These are phyloP conservation scores for Pediacus dermestoides DNA, from an alignment of 2,888 invertebrate genomes.

Conservation along the genomic window DNA sequence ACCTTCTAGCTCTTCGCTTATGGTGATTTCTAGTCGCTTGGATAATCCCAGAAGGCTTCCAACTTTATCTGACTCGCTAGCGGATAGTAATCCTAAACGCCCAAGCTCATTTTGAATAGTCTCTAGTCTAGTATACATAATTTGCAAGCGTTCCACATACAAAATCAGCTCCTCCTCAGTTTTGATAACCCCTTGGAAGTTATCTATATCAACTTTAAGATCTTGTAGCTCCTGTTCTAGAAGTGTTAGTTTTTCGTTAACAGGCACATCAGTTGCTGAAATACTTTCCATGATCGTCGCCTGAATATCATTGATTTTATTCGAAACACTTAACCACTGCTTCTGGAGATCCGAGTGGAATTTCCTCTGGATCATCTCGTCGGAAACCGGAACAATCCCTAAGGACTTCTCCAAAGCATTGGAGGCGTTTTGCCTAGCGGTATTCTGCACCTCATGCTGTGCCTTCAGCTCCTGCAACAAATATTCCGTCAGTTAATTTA, in stretches of 20 bases:
- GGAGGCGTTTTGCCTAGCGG: constrained; percentile 69
- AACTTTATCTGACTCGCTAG: constrained; percentile 72
- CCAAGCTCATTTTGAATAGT: constrained; percentile 78
- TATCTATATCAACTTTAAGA: constrained; percentile 64
- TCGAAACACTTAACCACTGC: constrained; percentile 67
- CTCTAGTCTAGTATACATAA: constrained; percentile 70
- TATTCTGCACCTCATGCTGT: constrained; percentile 79
- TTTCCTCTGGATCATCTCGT: constrained; percentile 77
- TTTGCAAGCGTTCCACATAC: constrained; percentile 77
- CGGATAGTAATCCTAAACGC: constrained; percentile 68
- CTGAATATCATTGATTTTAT: constrained; percentile 64
- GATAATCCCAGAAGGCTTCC: constrained; percentile 68
- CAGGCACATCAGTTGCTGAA: constrained; percentile 69
- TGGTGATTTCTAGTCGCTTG: constrained; percentile 66
- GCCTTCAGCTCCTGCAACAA: constrained; percentile 70
- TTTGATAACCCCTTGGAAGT: constrained; percentile 74
- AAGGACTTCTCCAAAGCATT: constrained; percentile 73
- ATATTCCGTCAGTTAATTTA: neutral
- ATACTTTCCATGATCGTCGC: constrained; percentile 65
- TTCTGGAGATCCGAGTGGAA: constrained; percentile 75
- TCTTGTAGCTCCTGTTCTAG: constrained; percentile 76
- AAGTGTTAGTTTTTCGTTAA: constrained; percentile 69
- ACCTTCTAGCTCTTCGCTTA: constrained; percentile 74
- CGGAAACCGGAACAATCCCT: constrained; percentile 75
- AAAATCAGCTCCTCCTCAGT: constrained; percentile 78